These are phyloP conservation scores for Sturnira hondurensis DNA, from an alignment of 2,113 vertebrate genomes.

Conservation along the genomic window DNA sequence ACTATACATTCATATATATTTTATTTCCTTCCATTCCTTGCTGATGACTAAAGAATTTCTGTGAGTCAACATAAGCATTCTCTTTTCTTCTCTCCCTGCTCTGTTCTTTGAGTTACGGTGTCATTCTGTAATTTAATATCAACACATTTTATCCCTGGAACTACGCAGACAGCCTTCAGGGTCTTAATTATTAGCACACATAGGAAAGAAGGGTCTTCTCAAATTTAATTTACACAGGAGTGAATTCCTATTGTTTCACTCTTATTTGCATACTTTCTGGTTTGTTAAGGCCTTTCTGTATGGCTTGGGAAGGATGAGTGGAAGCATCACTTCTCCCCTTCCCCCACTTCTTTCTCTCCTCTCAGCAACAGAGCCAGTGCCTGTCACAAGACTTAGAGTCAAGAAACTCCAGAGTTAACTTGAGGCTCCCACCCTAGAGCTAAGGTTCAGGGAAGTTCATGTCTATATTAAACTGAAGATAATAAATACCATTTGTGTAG, in stretches of 20 bases:
- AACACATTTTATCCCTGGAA: not conserved
- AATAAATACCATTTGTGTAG: not conserved
- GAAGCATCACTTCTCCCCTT: not conserved
- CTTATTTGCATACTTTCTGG: not conserved
- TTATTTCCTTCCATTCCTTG: slow-evolving; percentile 44
- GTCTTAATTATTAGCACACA: not conserved
- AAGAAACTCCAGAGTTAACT: not conserved
- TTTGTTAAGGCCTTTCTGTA: not conserved
- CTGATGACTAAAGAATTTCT: slow-evolving; percentile 50
- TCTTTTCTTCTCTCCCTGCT: slow-evolving; percentile 25
- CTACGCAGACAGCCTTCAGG: not conserved
- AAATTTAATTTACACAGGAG: not conserved
- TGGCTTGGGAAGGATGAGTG: not conserved
- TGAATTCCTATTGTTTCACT: not conserved
- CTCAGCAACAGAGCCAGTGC: not conserved
- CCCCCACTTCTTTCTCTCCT: not conserved
- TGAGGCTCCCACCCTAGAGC: not conserved
- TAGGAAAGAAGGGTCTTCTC: slow-evolving; percentile 21
- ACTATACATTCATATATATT: slow-evolving; percentile 38
- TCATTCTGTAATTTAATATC: slow-evolving; percentile 5
- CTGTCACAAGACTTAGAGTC: not conserved
- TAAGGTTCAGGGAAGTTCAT: not conserved
- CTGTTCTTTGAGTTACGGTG: not conserved
- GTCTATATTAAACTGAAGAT: not conserved
- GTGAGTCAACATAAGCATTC: slow-evolving; percentile 46